Conservation (phyloP, 2,113 vertebrate species). For the Ranitomeya imitator region DNA sequence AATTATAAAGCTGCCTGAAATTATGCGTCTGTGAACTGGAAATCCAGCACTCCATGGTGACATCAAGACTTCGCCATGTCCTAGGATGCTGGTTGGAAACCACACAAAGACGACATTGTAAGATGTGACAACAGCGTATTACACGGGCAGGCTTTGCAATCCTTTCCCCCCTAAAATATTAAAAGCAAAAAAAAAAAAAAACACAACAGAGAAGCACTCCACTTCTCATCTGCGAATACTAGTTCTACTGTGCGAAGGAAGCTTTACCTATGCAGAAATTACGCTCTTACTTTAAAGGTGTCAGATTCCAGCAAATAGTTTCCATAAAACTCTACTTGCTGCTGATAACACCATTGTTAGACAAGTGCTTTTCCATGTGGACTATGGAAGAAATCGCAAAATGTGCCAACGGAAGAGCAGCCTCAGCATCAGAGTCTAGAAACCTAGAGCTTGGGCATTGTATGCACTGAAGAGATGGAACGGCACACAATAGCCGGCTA, state of each 20-base stretch:
- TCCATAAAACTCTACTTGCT: neutral
- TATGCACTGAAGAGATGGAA: neutral
- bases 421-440: constrained; percentile 5
- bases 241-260: neutral
- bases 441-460: neutral
- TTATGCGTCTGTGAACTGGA: too few relatives aligned
- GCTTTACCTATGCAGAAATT: neutral
- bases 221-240: neutral
- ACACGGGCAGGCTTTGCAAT: too few relatives aligned
- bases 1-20: neutral
- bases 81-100: too few relatives aligned
- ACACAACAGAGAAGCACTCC: neutral
- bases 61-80: too few relatives aligned
- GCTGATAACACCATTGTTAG: constrained; percentile 10
- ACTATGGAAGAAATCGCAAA: constrained; percentile 8
- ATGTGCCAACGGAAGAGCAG: neutral
- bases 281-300: neutral
- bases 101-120: too few relatives aligned
- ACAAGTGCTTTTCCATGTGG: constrained; percentile 30
- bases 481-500: neutral
- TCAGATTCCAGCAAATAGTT: neutral
- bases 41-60: too few relatives aligned
- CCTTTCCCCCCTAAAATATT: too few relatives aligned
- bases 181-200: too few relatives aligned
- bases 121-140: too few relatives aligned